Base-by-base conservation (phyloP, 2,888 invertebrate species). In the Chrysolina americana region DNA sequence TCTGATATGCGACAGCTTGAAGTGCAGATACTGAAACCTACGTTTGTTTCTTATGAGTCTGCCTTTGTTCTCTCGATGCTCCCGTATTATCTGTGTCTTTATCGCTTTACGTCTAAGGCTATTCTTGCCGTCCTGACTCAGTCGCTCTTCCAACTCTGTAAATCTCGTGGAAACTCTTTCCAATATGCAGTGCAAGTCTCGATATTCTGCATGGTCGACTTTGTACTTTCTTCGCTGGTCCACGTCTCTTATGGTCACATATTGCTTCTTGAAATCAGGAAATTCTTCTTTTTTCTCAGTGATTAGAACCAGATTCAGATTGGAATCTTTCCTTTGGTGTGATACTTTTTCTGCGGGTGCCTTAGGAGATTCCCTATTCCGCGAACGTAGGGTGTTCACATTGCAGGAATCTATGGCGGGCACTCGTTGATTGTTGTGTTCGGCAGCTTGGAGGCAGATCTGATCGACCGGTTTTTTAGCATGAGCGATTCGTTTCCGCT, bases 141-240 rank as follows among this genome's bases (percentile, higher is more conserved):
- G n/a, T n/a, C n/a, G n/a, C n/a, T n/a, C n/a, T n/a, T n/a, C n/a
- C n/a, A n/a, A n/a, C n/a, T n/a, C n/a, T n/a, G 93, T 92, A 89
- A 98, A 98, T 81, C 93, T 91, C 83, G 92, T 91, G 44, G 96
- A 93, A 73, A 97, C 96, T 82, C 92, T 92, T 83, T 95, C 95
- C 68, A 98, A 94, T 82, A 93, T 91, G 80, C 91, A 90, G 89
- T 97, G 94, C 84, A 97, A 90, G 85, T 91, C 89, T 84, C 93
- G 91, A 89, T 98, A 98, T 89, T 97, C 97, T 78, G 92, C 92
- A 89, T 97, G 98, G 86, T 97, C 93, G 76, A 92, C 91, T 87
- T 94, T 94, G 88, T 98, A 98, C 85, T 92, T 92, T 84, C 94
- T 92, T 85, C 97, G 93, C 89, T 96, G 96, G 86, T 94, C 93